Percentiles rank a stretch among this genome's conserved stretches.
phyloP scores from a whole-genome alignment of 2,113 vertebrate genomes.

The Cheirogaleus medius region DNA sequence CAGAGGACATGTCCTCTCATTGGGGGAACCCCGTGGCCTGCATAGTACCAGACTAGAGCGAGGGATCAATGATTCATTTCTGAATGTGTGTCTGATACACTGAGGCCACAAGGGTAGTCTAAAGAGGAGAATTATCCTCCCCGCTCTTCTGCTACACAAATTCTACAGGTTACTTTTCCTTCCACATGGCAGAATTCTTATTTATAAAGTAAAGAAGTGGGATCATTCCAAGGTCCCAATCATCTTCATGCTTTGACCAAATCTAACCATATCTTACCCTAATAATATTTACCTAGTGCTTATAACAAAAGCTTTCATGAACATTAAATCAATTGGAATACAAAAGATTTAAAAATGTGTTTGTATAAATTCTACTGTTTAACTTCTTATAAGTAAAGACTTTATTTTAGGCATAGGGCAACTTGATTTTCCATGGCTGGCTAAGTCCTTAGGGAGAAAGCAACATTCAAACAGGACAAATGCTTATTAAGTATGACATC shows the following conservation, averaged over 20 bases:
- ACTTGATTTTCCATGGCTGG: slow-evolving; percentile 20
- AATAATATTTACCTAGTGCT: background rate
- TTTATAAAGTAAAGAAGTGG: background rate
- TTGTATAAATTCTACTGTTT: background rate
- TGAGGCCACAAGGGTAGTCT: background rate
- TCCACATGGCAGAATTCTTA: background rate
- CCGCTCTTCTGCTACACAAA: background rate
- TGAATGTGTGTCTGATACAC: background rate
- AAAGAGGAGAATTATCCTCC: background rate
- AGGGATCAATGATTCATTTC: background rate
- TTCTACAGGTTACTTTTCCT: background rate
- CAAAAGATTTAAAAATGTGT: background rate
- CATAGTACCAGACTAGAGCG: background rate
- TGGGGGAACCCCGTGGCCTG: background rate
- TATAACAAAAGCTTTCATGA: background rate
- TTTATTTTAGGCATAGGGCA: background rate
- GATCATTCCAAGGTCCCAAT: background rate
- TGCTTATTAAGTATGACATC: slow-evolving; percentile 40
- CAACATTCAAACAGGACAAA: background rate
- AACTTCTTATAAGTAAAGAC: slow-evolving; percentile 7
- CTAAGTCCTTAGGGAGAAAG: slow-evolving; percentile 17
- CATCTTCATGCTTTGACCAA: background rate
- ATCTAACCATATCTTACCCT: background rate
- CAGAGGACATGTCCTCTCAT: background rate
- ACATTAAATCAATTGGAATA: background rate